phyloP scores from a whole-genome alignment of 1,140 invertebrate genomes.

The Drosophila ficusphila region DNA sequence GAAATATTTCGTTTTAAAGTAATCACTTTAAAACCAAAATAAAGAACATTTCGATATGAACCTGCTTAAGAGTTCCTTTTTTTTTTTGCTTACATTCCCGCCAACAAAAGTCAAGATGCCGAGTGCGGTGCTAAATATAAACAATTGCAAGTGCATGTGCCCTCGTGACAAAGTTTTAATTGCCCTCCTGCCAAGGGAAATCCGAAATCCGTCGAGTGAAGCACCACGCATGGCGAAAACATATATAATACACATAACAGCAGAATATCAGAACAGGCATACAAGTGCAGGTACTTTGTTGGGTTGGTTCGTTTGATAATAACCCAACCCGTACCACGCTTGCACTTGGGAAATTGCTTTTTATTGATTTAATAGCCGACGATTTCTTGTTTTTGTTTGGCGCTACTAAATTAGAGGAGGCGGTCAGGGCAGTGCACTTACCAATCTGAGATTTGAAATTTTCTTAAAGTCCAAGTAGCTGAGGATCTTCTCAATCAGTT shows the following conservation, averaged over 20 bases:
- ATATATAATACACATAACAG: slow-evolving; percentile 50
- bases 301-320: too few relatives aligned
- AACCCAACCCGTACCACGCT: slow-evolving; percentile 57
- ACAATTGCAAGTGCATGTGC: slow-evolving; percentile 33
- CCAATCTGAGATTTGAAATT: slow-evolving; percentile 90
- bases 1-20: too few relatives aligned
- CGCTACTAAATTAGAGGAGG: not conserved
- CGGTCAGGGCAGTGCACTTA: slow-evolving; percentile 85
- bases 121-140: slow-evolving; percentile 27
- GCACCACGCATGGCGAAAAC: slow-evolving; percentile 44
- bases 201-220: slow-evolving; percentile 12
- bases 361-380: slow-evolving; percentile 75
- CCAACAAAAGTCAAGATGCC: slow-evolving; percentile 9
- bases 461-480: slow-evolving; percentile 90
- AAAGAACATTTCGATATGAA: not conserved
- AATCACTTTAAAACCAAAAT: too few relatives aligned
- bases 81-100: not conserved
- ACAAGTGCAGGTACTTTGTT: slow-evolving; percentile 60
- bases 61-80: not conserved
- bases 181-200: slow-evolving; percentile 44
- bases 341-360: slow-evolving; percentile 78
- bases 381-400: not conserved
- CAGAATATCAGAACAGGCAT: slow-evolving; percentile 17
- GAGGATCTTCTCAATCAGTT: slow-evolving; percentile 92
- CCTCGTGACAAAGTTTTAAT: slow-evolving; percentile 60